Evolutionary conservation across 1,140 invertebrate species (phyloP).

Genomic region (Dreissena polymorpha): DNA sequence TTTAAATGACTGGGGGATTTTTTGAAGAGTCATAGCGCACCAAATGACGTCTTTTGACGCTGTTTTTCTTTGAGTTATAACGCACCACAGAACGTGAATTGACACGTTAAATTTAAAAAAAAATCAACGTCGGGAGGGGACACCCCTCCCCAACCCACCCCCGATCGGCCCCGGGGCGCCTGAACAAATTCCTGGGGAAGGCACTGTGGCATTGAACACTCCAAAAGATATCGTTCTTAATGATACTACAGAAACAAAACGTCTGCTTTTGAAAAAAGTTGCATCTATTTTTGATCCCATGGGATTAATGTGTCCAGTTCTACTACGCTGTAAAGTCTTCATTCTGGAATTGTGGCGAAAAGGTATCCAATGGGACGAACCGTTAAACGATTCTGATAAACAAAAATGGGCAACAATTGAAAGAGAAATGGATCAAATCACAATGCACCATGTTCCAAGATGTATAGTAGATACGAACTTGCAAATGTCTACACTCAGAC

Average conservation of each 20-base stretch:
- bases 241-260: constrained; percentile 22
- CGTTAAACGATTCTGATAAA: not conserved
- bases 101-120: too few relatives aligned
- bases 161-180: too few relatives aligned
- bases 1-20: too few relatives aligned
- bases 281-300: constrained; percentile 36
- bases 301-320: not conserved
- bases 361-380: constrained; percentile 30
- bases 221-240: too few relatives aligned
- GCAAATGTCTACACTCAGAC: not conserved
- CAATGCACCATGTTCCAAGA: not conserved
- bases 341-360: constrained; percentile 25
- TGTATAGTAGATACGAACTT: not conserved
- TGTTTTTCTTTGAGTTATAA: too few relatives aligned
- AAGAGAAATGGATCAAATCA: not conserved
- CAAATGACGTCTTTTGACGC: too few relatives aligned
- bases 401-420: not conserved
- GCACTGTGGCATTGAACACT: too few relatives aligned
- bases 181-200: too few relatives aligned
- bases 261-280: constrained; percentile 13
- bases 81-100: too few relatives aligned
- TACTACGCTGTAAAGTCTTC: constrained; percentile 21
- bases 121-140: too few relatives aligned
- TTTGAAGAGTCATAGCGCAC: too few relatives aligned
- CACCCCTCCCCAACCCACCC: too few relatives aligned